Base-by-base conservation (phyloP, 2,113 vertebrate species). In the Stigmatopora nigra region DNA sequence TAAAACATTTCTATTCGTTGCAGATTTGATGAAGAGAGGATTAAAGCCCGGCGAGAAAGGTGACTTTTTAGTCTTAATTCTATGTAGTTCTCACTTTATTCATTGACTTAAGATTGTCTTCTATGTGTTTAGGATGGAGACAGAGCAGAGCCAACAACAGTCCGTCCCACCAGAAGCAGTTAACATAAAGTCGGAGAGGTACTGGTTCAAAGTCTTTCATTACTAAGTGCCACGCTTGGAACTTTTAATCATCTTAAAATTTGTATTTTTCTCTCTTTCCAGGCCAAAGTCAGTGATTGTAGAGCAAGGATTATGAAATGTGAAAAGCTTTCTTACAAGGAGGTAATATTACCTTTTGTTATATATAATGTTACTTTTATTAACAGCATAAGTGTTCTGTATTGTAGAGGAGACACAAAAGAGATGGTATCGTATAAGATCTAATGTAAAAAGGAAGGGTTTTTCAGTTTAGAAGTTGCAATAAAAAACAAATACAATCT, bases 1-100 rank as follows among this genome's bases (percentile, higher is more conserved):
- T 53, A 8, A 72, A 63, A 76, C 45, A 1, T 71, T 7, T 70
- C 36, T 35, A 14, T 67, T 58, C 11, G 12, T 84, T 88, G 61
- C 78, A 99, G 96, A 55, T 98, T 90, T 3, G 96, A 99, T n/a
- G 95, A 99, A 59, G 95, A 99, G 78, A 91, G 94, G 74, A 93
- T 94, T 72, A 93, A 92, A 87, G 94, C 92, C 45, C 91, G 91
- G 11, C 94, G 86, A 76, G 94, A 95, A 83, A 94, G 94, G 96
- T 97, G 78, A 74, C 74, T 31, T 46, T 19, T 8, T 47, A 62
- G 16, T 41, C 16, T 0, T 56, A 14, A 17, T 4, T 19, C 1
- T 60, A 13, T 19, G 4, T 61, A 31, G 25, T 35, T 47, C n/a
- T 25, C 2, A 12, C 11, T 10, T 7, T 19, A 41, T n/a, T 61